These are phyloP conservation scores for Orussus abietinus DNA, from an alignment of 1,140 invertebrate species.

Conservation along the genomic window DNA sequence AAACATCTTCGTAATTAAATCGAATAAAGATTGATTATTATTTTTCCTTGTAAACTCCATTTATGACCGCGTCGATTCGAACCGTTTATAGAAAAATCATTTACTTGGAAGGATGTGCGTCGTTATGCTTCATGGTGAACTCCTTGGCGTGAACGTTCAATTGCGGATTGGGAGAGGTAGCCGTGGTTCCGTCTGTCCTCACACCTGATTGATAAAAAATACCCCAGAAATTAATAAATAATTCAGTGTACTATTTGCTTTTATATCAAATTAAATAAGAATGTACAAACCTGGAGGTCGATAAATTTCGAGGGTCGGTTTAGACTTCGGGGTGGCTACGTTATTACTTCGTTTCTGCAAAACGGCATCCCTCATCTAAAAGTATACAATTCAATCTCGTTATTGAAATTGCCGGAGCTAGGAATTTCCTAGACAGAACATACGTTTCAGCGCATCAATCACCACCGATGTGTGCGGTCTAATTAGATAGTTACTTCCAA, in stretches of 20 bases:
- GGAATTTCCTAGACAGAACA: conserved; percentile 1
- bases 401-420: background rate
- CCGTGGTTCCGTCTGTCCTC: conserved; percentile 43
- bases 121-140: conserved; percentile 72
- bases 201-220: conserved; percentile 32
- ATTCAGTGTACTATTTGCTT: conserved; percentile 4
- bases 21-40: no score
- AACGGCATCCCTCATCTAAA: conserved; percentile 51
- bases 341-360: conserved; percentile 44
- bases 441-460: conserved; percentile 2
- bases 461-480: background rate
- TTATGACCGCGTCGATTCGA: no score
- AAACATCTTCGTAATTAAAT: no score
- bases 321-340: conserved; percentile 47
- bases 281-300: conserved; percentile 72
- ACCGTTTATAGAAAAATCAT: conserved; percentile 17
- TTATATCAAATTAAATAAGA: conserved; percentile 2
- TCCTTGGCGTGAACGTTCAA: conserved; percentile 82
- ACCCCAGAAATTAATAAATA: background rate
- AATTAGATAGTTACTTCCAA: no score
- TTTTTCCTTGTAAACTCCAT: no score
- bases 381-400: conserved; percentile 13
- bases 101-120: conserved; percentile 59
- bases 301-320: conserved; percentile 83
- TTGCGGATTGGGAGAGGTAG: conserved; percentile 48